Evolutionary conservation across 2,888 invertebrate species (phyloP), one percentile per base, ranked within the genome.

Genomic region (Atherix ibis): DNA sequence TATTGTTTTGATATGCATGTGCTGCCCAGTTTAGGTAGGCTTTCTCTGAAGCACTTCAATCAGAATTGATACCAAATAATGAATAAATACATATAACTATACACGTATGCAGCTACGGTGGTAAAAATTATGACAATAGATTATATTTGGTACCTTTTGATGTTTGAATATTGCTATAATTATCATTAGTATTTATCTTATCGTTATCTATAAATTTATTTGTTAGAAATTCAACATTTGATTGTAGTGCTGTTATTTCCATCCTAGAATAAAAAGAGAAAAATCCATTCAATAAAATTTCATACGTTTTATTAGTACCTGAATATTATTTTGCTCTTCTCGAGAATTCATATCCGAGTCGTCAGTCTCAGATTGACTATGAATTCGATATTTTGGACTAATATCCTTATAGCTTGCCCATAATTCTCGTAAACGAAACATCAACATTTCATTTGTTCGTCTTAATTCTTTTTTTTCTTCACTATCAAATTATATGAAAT

Each of bases 201-300:
- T 60, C 58, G 44, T 49, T 60, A 48, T 49, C 57, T 38, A 56
- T 51, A 46, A 62, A 56, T 43, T 56, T 58, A 51, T 53, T 59
- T 19, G 56, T 54, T 46, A 62, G 50, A 50, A 54, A 58, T 43
- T 62, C 61, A 54, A 62, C 56, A 53, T 62, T 62, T 44, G 61
- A 54, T 48, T 62, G 62, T 44, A 62, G 47, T 47, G 54, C 50
- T 40, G 56, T 56, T 54, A 62, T 58, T 51, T 62, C 62, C 54
- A 56, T 54, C 53, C 62, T 62, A 39, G 13, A 38, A 27, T 29
- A 24, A 32, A 40, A 18, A 39, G 26, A 43, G 14, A 31, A 27
- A 19, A 44, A 37, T 49, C 48, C 48, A 50, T 49, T 48, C 27
- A 33, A 17, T 30, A 40, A 44, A 34, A 35, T 31, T 39, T 39